Conservation (phyloP, 2,113 vertebrate genomes). For the Menura novaehollandiae region DNA sequence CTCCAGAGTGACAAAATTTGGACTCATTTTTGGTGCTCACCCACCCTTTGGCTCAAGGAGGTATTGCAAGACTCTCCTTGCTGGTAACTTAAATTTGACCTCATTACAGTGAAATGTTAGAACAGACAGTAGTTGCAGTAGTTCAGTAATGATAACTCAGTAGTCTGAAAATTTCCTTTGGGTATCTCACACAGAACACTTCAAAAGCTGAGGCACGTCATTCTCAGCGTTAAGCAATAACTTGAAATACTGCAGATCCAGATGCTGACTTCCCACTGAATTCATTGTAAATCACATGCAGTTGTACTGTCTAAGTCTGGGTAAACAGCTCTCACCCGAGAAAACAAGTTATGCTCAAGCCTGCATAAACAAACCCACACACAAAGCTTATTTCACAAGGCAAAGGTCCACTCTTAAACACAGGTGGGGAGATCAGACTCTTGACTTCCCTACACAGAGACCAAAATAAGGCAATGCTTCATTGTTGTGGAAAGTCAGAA, state of each 20-base stretch:
- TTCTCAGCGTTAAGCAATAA: slow-evolving; percentile 31
- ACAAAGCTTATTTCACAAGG: background rate
- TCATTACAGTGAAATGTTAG: background rate
- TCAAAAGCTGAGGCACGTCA: slow-evolving; percentile 11
- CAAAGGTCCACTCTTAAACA: background rate
- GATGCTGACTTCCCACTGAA: slow-evolving; percentile 43
- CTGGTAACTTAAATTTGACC: background rate
- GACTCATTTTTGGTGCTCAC: background rate
- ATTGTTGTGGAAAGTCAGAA: background rate
- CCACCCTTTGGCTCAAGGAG: background rate
- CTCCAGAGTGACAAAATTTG: background rate
- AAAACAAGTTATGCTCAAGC: background rate
- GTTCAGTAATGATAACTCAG: background rate
- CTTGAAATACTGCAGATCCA: slow-evolving; percentile 60
- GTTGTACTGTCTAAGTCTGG: slow-evolving; percentile 27
- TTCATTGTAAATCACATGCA: slow-evolving; percentile 46
- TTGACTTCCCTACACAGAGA: rapidly evolving
- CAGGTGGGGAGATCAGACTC: background rate
- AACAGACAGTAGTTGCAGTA: background rate
- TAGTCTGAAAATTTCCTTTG: slow-evolving; percentile 30
- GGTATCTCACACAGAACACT: background rate
- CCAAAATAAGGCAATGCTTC: background rate
- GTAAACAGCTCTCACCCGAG: slow-evolving; percentile 17
- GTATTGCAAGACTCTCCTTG: background rate
- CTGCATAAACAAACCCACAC: slow-evolving; percentile 38